Conservation (phyloP, 1,140 invertebrate genomes). For the Rhagoletis zephyria region DNA sequence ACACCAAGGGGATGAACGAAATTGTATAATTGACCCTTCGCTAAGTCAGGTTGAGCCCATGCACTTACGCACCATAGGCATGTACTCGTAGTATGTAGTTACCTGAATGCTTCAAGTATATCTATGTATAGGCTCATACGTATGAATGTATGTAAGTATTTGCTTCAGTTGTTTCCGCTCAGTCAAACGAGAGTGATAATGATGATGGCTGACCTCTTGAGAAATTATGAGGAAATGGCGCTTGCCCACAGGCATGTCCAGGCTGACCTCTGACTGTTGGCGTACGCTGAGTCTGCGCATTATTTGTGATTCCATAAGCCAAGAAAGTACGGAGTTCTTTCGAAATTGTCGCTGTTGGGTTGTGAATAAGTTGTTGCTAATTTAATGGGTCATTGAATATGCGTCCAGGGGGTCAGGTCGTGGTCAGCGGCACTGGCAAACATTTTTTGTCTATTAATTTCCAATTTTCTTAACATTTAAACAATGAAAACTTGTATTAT, state of each 20-base stretch:
- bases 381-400: constrained; percentile 69
- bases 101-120: background rate
- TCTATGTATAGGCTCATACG: background rate
- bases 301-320: constrained; percentile 45
- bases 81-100: background rate
- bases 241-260: constrained; percentile 50
- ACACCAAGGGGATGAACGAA: background rate
- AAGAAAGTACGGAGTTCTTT: constrained; percentile 52
- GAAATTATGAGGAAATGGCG: constrained; percentile 64
- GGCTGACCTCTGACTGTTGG: constrained; percentile 71
- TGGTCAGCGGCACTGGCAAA: constrained; percentile 68
- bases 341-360: background rate
- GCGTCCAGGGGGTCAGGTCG: constrained; percentile 67
- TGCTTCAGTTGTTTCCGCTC: background rate
- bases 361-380: constrained; percentile 55
- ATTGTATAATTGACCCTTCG: constrained; percentile 49
- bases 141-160: background rate
- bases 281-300: constrained; percentile 62
- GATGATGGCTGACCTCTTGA: constrained; percentile 69
- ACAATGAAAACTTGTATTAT: background rate
- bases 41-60: constrained; percentile 27
- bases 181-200: constrained; percentile 69
- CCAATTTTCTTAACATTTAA: constrained; percentile 63
- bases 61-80: background rate
- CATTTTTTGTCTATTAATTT: constrained; percentile 73